Percentiles rank a stretch among this genome's conserved stretches.
Evolutionary conservation across 2,113 vertebrate genomes (phyloP).

Genomic region (Bubo blakistoni): DNA sequence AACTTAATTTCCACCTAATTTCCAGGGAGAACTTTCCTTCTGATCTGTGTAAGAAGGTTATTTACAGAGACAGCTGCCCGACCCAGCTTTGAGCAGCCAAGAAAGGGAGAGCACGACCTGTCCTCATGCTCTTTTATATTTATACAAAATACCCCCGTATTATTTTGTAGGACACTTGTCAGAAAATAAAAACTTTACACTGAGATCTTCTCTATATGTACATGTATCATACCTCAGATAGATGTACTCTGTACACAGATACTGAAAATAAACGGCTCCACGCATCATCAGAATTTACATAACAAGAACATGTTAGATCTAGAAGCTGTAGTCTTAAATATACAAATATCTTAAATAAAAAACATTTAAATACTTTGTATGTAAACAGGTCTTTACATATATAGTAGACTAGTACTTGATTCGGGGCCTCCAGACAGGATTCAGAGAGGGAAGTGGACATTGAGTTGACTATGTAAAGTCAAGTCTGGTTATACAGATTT

Average conservation of each 20-base stretch:
- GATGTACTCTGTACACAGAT: background rate
- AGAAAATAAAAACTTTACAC: background rate
- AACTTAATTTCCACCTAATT: background rate
- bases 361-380: constrained; percentile 27
- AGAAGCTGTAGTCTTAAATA: background rate
- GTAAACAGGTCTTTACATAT: constrained; percentile 37
- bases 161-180: background rate
- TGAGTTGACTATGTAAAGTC: constrained; percentile 30
- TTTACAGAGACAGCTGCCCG: background rate
- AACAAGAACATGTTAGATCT: background rate
- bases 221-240: background rate
- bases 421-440: background rate
- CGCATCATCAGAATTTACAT: background rate
- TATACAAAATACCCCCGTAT: background rate
- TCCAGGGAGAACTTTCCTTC: background rate
- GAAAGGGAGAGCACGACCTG: background rate
- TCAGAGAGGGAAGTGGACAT: background rate
- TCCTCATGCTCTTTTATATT: background rate
- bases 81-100: background rate
- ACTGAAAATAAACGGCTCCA: background rate
- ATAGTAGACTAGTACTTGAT: background rate
- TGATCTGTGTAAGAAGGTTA: accelerated
- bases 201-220: background rate
- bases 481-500: background rate
- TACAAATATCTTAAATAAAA: constrained; percentile 29